Base-by-base conservation (phyloP, 2,113 vertebrate species). In the Ctenomys sociabilis region DNA sequence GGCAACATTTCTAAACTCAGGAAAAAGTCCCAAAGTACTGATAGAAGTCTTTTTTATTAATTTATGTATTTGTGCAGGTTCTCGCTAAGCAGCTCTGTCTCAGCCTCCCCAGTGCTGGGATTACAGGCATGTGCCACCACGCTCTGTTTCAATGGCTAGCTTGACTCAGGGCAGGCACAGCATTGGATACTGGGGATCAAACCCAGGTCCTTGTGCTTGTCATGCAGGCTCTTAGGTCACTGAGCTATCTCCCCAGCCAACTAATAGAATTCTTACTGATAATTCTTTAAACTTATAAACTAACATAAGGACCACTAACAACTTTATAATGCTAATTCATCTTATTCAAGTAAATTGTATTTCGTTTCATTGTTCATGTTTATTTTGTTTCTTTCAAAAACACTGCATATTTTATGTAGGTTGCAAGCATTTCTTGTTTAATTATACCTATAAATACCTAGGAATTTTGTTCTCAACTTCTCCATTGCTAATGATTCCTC, bases 391-490 rank as follows among this genome's bases (percentile, higher is more conserved):
- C 24, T 87, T 89, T 78, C 17, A 49, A 35, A 93, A 75, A 3
- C 70, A 3, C 52, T 9, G 2, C 37, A n/a, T 75, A 80, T 88
- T 89, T 81, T 77, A 86, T 40, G 30, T 13, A 68, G 40, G 24
- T 80, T 93, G 88, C 57, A 63, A 49, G 54, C 43, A n/a, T 84
- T 90, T 93, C 35, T 77, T 57, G 28, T 37, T 95, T 24, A 61
- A 68, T 92, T 89, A 75, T 1, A 88, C 52, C 12, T 54, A 54
- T 54, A 13, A 54, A 57, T 57, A 57, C 3, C 11, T 40, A 72
- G 12, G 1, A 45, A 63, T 77, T 94, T 93, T 93, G 10, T 85
- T 91, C 81, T 91, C 19, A 43, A 30, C 93, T 86, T 86, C 86
- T 7, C 26, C n/a, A 54, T 82, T 84, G 6, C 68, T 70, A 82